A percentile compares a stretch with the other conserved stretches of the same genome.
phyloP scores from a whole-genome alignment of 2,888 invertebrate genomes.

The Unio delphinus region DNA sequence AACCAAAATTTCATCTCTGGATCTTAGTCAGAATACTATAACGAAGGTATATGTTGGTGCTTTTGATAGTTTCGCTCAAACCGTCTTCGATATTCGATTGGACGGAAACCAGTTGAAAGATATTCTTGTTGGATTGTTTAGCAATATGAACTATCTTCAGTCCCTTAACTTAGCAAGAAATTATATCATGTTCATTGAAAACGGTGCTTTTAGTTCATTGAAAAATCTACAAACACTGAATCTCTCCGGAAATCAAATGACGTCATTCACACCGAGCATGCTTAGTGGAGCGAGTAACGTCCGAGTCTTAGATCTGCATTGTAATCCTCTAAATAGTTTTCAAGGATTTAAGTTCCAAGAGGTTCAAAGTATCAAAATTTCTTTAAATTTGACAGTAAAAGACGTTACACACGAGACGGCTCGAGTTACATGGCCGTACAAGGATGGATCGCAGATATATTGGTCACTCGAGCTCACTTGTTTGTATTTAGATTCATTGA shows the following conservation, averaged over 20 bases:
- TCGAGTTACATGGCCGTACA: conserved; percentile 43
- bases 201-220: conserved; percentile 32
- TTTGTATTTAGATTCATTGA: conserved; percentile 20
- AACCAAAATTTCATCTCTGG: conserved; percentile 37
- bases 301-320: conserved; percentile 27
- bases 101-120: conserved; percentile 29
- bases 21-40: conserved; percentile 47
- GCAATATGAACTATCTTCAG: conserved; percentile 47
- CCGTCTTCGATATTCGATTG: conserved; percentile 42
- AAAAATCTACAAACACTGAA: conserved; percentile 37
- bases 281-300: conserved; percentile 25
- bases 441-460: conserved; percentile 38
- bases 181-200: conserved; percentile 33
- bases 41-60: conserved; percentile 36
- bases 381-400: conserved; percentile 35
- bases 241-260: conserved; percentile 36
- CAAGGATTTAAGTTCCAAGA: conserved; percentile 20
- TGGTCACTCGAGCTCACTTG: conserved; percentile 41
- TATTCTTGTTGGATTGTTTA: conserved; percentile 47
- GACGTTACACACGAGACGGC: conserved; percentile 22
- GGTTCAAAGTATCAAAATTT: conserved; percentile 18
- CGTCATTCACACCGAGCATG: conserved; percentile 17
- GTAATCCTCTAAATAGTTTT: conserved; percentile 36
- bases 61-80: conserved; percentile 51
- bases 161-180: conserved; percentile 35